Evolutionary conservation across 1,140 invertebrate species (phyloP), one percentile per base, ranked within the genome.

Genomic region (Drosophila lacteicornis): DNA sequence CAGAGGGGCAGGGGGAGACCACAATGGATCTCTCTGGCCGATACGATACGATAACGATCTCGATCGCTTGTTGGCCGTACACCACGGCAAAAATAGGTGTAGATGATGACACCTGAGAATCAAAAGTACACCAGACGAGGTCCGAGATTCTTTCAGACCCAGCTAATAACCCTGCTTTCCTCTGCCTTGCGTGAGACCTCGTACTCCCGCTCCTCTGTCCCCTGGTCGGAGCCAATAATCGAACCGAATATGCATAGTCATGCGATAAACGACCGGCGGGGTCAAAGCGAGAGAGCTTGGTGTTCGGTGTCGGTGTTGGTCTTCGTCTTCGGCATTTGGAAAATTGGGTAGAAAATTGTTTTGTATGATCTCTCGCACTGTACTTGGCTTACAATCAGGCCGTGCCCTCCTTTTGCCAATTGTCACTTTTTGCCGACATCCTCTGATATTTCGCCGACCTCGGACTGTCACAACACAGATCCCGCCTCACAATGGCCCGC

Each of bases 71-170:
- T 82, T 80, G 50, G 55, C 74, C 59, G 73, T 46, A 79, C 83
- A 80, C 46, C 42, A 55, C 74, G 33, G 66, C 66, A 53, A 60
- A 83, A 87, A 84, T 88, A 88, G 81, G 86, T 91, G 80, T 88
- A 84, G 83, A 92, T 91, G 91, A 92, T 92, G 91, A 92, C 91
- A 92, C 91, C 91, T 92, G 87, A 91, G 86, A 92, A 91, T 85
- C 73, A 91, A 73, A 78, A 75, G 76, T 80, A 88, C 84, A 74
- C 57, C 61, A 86, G 62, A 51, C 55, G 36, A n/a, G 53, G 7
- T 11, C 15, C 33, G 13, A 74, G 75, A 58, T 79, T 82, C 62
- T 73, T 43, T 73, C 66, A 65, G 47, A 53, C 43, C 57, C 56
- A 87, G 80, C 90, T 92, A 92, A 92, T 92, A 92, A 92, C 85